phyloP scores from a whole-genome alignment of 2,797 vertebrate genomes.

The Choloepus didactylus region DNA sequence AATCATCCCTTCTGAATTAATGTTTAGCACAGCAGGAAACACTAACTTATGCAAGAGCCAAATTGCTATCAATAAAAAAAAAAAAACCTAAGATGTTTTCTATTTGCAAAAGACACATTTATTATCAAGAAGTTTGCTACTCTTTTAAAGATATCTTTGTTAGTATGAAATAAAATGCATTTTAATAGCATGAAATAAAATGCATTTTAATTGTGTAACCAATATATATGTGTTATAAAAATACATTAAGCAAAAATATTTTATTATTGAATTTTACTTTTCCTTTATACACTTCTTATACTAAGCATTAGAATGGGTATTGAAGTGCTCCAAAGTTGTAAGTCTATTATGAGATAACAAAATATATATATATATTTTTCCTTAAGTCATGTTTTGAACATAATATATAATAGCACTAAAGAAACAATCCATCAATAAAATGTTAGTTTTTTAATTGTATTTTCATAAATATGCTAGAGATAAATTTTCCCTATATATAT shows the following conservation, averaged over 20 bases:
- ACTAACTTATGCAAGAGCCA: slow-evolving; percentile 61
- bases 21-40: slow-evolving; percentile 65
- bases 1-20: slow-evolving; percentile 75
- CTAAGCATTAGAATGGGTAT: not conserved
- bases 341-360: not conserved
- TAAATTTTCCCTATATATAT: not conserved
- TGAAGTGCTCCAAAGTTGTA: not conserved
- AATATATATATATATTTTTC: not conserved
- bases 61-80: slow-evolving; percentile 56
- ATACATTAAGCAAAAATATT: slow-evolving; percentile 9
- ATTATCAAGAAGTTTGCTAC: slow-evolving; percentile 43
- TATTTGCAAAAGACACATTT: slow-evolving; percentile 48
- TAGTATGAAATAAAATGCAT: not conserved
- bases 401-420: not conserved
- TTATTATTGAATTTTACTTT: not conserved
- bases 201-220: not conserved
- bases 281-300: not conserved
- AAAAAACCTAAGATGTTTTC: slow-evolving; percentile 43
- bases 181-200: not conserved
- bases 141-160: slow-evolving; percentile 48
- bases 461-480: not conserved
- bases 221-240: not conserved
- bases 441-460: not conserved
- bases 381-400: slow-evolving; percentile 16
- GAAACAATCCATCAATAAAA: not conserved